Conservation (phyloP, 1,140 invertebrate species). For the Babylonia areolata region DNA sequence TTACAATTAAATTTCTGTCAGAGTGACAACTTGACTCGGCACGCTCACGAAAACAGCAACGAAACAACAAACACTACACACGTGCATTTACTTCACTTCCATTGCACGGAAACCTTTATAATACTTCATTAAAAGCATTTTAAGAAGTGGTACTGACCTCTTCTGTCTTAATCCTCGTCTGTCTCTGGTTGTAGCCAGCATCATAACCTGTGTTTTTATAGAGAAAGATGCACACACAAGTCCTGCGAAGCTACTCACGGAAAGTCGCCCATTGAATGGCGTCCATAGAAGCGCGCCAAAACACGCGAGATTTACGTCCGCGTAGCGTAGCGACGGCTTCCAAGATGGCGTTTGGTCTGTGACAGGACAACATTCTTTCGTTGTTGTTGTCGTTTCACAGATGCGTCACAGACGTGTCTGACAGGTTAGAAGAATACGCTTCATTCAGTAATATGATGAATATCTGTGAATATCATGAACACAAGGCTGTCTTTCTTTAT, state of each 20-base stretch:
- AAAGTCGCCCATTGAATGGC: not conserved
- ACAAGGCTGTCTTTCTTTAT: too few species aligned
- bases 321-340: conserved; percentile 31
- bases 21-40: too few species aligned
- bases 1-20: too few species aligned
- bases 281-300: conserved; percentile 34
- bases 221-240: too few species aligned
- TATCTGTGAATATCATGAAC: not conserved
- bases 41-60: not conserved
- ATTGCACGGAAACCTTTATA: not conserved
- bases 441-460: not conserved
- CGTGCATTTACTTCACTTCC: not conserved
- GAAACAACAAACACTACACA: not conserved
- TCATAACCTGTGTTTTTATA: too few species aligned
- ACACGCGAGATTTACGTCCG: conserved; percentile 33
- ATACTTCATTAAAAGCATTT: not conserved
- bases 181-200: not conserved
- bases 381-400: not conserved
- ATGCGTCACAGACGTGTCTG: not conserved
- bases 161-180: not conserved
- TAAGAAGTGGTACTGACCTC: not conserved
- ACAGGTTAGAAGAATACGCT: not conserved
- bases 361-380: not conserved
- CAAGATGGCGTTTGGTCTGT: not conserved
- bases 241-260: not conserved